Conservation (phyloP, 2,113 vertebrate species). For the Stegastes partitus region DNA sequence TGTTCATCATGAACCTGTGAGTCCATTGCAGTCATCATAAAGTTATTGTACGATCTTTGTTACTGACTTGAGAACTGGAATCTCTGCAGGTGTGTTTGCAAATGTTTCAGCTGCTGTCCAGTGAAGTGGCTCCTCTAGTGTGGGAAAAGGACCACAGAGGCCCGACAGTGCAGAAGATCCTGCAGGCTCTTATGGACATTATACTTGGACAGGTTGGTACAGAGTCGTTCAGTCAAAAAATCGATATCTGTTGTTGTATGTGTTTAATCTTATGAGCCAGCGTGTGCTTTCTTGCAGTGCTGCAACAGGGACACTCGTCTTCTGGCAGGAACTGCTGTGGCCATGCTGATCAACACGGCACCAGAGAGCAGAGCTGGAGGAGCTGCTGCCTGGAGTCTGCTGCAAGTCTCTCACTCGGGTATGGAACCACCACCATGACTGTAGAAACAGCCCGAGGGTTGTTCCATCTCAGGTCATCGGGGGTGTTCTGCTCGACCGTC, state of each 20-base stretch:
- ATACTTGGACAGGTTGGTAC: conserved; percentile 83
- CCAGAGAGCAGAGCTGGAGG: conserved; percentile 70
- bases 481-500: too few relatives aligned
- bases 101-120: conserved; percentile 86
- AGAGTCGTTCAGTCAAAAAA: background rate
- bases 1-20: background rate
- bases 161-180: conserved; percentile 77
- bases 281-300: conserved; percentile 71
- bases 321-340: conserved; percentile 88
- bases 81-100: conserved; percentile 89
- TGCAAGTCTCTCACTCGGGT: conserved; percentile 79
- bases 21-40: background rate
- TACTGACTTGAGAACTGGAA: conserved; percentile 10
- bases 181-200: conserved; percentile 86
- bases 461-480: too few relatives aligned
- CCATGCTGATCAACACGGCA: conserved; percentile 89
- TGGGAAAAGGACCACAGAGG: conserved; percentile 68
- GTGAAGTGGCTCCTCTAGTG: conserved; percentile 79
- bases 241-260: background rate
- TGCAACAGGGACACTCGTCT: conserved; percentile 86
- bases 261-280: background rate
- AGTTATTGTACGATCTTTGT: background rate
- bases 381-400: conserved; percentile 79
- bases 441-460: too few relatives aligned
- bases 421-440: background rate